These are phyloP conservation scores for Rhinichthys klamathensis DNA, from an alignment of 2,113 vertebrate genomes.

Conservation along the genomic window DNA sequence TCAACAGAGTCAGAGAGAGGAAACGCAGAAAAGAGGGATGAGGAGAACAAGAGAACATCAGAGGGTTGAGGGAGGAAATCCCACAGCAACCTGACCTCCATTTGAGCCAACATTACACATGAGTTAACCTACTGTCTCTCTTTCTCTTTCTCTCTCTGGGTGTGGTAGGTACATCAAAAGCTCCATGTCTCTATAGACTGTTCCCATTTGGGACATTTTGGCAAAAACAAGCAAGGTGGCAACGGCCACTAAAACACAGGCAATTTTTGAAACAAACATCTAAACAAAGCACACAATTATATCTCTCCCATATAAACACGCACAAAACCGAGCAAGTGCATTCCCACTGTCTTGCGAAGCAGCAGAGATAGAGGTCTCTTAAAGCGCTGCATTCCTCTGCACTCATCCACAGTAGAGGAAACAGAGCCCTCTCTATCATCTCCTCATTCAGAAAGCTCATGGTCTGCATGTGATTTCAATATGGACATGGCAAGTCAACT, in stretches of 20 bases:
- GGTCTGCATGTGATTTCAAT: slow-evolving; percentile 55
- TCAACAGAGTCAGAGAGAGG: slow-evolving; percentile 42
- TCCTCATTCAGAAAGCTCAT: slow-evolving; percentile 44
- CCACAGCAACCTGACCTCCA: slow-evolving; percentile 76
- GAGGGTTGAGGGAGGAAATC: slow-evolving; percentile 76
- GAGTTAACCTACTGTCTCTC: slow-evolving; percentile 61
- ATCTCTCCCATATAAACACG: neutral
- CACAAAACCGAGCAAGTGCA: slow-evolving; percentile 10
- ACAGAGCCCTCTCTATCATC: slow-evolving; percentile 47
- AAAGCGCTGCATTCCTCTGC: slow-evolving; percentile 41
- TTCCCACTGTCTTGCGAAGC: neutral
- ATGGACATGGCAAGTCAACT: slow-evolving; percentile 18
- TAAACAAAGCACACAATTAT: slow-evolving; percentile 24
- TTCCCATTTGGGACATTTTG: slow-evolving; percentile 20
- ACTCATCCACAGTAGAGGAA: slow-evolving; percentile 43
- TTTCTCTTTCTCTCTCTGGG: slow-evolving; percentile 55
- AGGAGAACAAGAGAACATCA: slow-evolving; percentile 44
- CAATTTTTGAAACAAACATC: slow-evolving; percentile 4
- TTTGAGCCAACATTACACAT: slow-evolving; percentile 30
- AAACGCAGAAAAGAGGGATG: slow-evolving; percentile 44
- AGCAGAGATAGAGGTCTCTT: slow-evolving; percentile 29
- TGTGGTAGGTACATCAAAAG: slow-evolving; percentile 21
- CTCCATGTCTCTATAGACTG: slow-evolving; percentile 7
- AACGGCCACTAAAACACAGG: slow-evolving; percentile 6
- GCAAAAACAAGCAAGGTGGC: slow-evolving; percentile 31